phyloP scores from a whole-genome alignment of 2,797 vertebrate species.

The Myoxocephalus aenaeus region DNA sequence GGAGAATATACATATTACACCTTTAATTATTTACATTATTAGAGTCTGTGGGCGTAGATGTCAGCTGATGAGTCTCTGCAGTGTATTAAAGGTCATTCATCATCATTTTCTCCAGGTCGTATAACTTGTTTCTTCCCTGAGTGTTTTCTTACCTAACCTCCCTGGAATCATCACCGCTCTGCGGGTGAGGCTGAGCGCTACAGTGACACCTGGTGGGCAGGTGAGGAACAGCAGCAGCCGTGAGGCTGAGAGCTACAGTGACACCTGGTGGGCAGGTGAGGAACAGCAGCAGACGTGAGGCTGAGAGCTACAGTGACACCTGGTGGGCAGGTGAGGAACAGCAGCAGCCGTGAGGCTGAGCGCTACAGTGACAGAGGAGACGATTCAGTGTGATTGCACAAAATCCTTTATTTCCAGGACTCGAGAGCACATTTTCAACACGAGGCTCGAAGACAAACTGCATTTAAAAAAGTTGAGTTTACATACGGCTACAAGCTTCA shows the following conservation, averaged over 20 bases:
- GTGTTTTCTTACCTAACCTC: conserved; percentile 37
- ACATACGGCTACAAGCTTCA: conserved; percentile 57
- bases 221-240: conserved; percentile 6
- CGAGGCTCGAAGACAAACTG: conserved; percentile 68
- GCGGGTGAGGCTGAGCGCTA: not conserved
- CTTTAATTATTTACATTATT: no score
- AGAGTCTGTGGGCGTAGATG: no score
- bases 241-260: no score
- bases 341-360: not conserved
- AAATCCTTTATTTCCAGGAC: conserved; percentile 80
- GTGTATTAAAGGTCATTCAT: no score
- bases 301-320: conserved; percentile 7
- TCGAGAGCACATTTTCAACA: conserved; percentile 69
- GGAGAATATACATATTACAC: not conserved
- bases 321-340: conserved; percentile 19
- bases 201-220: conserved; percentile 20
- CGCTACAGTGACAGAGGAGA: no score
- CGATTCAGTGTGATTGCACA: conserved; percentile 72
- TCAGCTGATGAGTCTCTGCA: no score
- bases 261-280: conserved; percentile 28
- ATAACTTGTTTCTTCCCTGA: not conserved
- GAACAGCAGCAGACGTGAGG: not conserved
- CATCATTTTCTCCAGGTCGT: no score
- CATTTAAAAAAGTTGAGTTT: conserved; percentile 39
- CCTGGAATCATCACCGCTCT: conserved; percentile 11